These are phyloP conservation scores for Plebejus melissa DNA, from an alignment of 2,888 invertebrate species.

Conservation along the genomic window DNA sequence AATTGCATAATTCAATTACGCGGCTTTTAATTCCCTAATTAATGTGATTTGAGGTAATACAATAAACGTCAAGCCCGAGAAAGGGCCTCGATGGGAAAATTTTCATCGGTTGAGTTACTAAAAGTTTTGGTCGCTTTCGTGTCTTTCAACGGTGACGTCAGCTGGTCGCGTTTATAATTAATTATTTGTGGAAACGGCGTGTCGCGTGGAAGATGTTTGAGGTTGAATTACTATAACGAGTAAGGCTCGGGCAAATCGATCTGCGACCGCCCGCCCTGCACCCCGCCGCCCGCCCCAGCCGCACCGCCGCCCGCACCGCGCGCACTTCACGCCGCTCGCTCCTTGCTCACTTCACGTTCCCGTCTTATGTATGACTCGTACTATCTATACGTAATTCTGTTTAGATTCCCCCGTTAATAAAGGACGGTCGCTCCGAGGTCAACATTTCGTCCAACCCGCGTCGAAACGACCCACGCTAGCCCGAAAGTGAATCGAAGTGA, in stretches of 20 bases:
- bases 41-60: conserved; percentile 14
- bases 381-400: conserved; percentile 68
- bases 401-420: conserved; percentile 65
- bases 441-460: conserved; percentile 20
- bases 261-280: conserved; percentile 52
- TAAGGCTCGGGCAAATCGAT: conserved; percentile 59
- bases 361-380: conserved; percentile 66
- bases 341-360: conserved; percentile 63
- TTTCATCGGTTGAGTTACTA: conserved; percentile 8
- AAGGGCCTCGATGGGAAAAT: background rate
- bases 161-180: conserved; percentile 14
- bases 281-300: conserved; percentile 34
- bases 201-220: conserved; percentile 30
- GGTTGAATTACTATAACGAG: conserved; percentile 38
- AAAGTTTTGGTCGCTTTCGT: background rate
- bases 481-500: conserved; percentile 46
- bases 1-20: conserved; percentile 4
- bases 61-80: background rate
- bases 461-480: conserved; percentile 18
- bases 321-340: conserved; percentile 60
- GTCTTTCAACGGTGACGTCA: conserved; percentile 3
- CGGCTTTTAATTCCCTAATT: background rate
- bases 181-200: conserved; percentile 29
- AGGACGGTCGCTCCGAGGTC: conserved; percentile 44
- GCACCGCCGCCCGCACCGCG: conserved; percentile 41